Evolutionary conservation across 2,888 invertebrate species (phyloP).

Genomic region (Bibio marci): DNA sequence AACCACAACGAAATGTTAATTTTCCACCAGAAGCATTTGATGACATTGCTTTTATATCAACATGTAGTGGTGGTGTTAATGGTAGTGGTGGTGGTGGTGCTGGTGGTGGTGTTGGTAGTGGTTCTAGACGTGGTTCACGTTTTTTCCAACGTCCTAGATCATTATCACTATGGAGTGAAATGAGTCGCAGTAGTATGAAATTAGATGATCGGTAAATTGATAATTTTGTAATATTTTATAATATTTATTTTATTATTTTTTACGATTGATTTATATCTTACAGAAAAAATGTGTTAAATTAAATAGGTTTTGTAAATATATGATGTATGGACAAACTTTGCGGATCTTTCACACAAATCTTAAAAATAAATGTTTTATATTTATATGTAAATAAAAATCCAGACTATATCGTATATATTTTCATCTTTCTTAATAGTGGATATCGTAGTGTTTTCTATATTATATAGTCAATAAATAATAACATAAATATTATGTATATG

Average conservation of each 20-base stretch:
- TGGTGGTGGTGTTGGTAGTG: neutral
- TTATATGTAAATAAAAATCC: too few species aligned
- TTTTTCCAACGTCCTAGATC: conserved; percentile 42
- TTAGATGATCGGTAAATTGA: conserved; percentile 34
- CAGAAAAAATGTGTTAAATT: too few species aligned
- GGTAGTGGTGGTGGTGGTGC: neutral
- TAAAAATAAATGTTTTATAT: too few species aligned
- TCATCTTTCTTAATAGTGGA: too few species aligned
- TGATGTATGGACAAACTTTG: too few species aligned
- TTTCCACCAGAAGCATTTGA: conserved; percentile 21
- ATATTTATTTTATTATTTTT: neutral
- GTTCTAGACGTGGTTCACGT: conserved; percentile 24
- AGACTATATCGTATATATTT: too few species aligned
- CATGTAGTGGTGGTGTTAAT: conserved; percentile 6
- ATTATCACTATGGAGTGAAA: conserved; percentile 79
- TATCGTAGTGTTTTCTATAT: too few species aligned
- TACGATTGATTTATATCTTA: too few species aligned
- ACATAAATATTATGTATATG: too few species aligned
- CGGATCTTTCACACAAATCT: too few species aligned
- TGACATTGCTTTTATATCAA: conserved; percentile 12
- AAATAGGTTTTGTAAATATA: too few species aligned
- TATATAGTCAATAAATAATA: too few species aligned
- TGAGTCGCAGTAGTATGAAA: conserved; percentile 67
- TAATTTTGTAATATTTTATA: neutral
- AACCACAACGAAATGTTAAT: conserved; percentile 24